Evolutionary conservation across 2,797 vertebrate genomes (phyloP), one percentile per base, ranked within the genome.

Genomic region (Ctenochaetus hawaiiensis): DNA sequence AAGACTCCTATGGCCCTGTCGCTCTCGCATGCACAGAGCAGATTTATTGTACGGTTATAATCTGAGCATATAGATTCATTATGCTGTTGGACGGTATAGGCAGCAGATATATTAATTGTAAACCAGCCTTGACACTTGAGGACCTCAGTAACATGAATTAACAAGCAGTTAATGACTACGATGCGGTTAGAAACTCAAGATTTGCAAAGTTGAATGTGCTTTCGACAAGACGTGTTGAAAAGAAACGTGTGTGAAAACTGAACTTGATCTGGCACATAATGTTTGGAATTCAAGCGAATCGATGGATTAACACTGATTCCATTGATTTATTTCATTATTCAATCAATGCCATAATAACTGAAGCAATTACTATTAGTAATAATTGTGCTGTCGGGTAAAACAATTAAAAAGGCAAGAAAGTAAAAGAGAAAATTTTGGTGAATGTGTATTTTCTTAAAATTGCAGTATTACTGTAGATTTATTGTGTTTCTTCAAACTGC

Each of bases 371-470:
- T 51, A n/a, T 16, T 8, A 48, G 14, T 22, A 26, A 53, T n/a
- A 23, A n/a, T 6, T 43, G 3, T 16, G 34, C 4, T 18, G 5
- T 34, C 5, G 6, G 30, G 9, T 62, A 22, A 0, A 37, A 3
- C 37, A 45, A 34, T 2, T 16, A 57, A 37, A 18, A 10, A 7
- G 6, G 10, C 18, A 20, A 67, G 11, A 23, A 9, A 53, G 16
- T 18, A 43, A 37, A 41, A 59, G 9, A 54, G 10, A 10, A 65
- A 12, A 5, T n/a, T 20, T 41, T 14, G 1, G 1, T 8, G 13
- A 54, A n/a, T 63, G 26, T 18, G 16, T 26, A 20, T 30, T 56
- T 59, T 60, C 16, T 56, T 47, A 11, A 71, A 61, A 10, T 20
- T 34, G 3, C 8, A 16, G 17, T n/a, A 52, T 6, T 30, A 8